Evolutionary conservation across 2,797 vertebrate genomes (phyloP).

Genomic region (Mormyrus hasselquistii): DNA sequence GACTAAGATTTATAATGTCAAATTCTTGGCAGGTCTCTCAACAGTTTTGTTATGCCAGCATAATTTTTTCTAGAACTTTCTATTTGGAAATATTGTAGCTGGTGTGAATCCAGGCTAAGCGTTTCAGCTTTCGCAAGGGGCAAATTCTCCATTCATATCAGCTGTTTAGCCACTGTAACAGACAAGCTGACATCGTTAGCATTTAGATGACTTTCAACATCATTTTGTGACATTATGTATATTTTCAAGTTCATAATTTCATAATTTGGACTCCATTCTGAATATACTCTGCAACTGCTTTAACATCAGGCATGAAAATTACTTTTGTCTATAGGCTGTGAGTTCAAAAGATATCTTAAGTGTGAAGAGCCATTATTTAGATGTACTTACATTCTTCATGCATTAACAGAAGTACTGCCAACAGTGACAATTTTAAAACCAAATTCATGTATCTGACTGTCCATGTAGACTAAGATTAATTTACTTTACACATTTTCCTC

Average conservation of each 20-base stretch:
- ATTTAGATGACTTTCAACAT: not conserved
- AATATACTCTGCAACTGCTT: not conserved
- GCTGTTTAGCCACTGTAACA: not conserved
- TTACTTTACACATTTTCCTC: not conserved
- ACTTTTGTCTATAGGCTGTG: not conserved
- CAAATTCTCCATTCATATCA: not conserved
- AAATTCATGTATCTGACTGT: not conserved
- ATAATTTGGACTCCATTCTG: not conserved
- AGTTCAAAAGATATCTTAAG: not conserved
- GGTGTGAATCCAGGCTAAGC: not conserved
- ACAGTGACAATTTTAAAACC: not conserved
- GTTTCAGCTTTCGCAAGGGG: not conserved
- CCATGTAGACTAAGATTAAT: slow-evolving; percentile 1
- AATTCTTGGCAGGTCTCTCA: slow-evolving; percentile 7
- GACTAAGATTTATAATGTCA: slow-evolving; percentile 8
- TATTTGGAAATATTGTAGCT: not conserved
- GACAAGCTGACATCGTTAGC: not conserved
- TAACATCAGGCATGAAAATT: not conserved
- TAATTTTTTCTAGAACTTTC: slow-evolving; percentile 8
- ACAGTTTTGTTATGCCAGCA: slow-evolving; percentile 8
- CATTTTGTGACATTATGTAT: not conserved
- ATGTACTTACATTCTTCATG: not conserved
- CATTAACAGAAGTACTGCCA: not conserved
- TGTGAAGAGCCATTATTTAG: not conserved
- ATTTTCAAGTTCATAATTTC: not conserved